phyloP scores from a whole-genome alignment of 2,797 vertebrate genomes.

The Heteromormyrus szaboi region DNA sequence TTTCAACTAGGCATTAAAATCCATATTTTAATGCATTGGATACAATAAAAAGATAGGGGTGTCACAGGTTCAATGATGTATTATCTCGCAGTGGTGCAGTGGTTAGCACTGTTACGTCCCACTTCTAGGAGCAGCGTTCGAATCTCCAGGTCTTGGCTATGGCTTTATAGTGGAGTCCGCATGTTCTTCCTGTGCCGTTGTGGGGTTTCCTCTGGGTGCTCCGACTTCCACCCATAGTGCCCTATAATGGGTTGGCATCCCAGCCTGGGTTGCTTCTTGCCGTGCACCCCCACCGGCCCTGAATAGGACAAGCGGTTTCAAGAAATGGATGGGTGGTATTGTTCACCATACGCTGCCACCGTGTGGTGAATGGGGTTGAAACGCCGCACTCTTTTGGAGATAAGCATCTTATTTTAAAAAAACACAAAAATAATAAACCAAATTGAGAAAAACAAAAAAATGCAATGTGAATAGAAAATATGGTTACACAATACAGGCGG shows the following conservation, averaged over 20 bases:
- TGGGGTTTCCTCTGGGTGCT: not conserved
- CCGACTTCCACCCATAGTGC: not conserved
- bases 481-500: not conserved
- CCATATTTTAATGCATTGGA: not conserved
- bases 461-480: not conserved
- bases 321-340: not conserved
- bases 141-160: not conserved
- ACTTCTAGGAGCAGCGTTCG: not conserved
- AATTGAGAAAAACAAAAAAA: not conserved
- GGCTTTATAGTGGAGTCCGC: not conserved
- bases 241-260: not conserved
- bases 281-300: not conserved
- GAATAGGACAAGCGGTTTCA: not conserved
- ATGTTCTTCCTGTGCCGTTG: not conserved
- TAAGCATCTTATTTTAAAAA: not conserved
- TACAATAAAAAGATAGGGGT: not conserved
- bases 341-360: not conserved
- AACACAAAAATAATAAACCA: not conserved
- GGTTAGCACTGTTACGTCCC: not conserved
- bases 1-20: not conserved
- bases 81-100: not conserved
- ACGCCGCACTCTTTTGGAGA: not conserved
- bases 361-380: not conserved
- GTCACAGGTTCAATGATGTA: not conserved
- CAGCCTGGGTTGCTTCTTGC: not conserved